These are phyloP conservation scores for Gallinago solitaria DNA, from an alignment of 2,797 vertebrate genomes.

Conservation along the genomic window DNA sequence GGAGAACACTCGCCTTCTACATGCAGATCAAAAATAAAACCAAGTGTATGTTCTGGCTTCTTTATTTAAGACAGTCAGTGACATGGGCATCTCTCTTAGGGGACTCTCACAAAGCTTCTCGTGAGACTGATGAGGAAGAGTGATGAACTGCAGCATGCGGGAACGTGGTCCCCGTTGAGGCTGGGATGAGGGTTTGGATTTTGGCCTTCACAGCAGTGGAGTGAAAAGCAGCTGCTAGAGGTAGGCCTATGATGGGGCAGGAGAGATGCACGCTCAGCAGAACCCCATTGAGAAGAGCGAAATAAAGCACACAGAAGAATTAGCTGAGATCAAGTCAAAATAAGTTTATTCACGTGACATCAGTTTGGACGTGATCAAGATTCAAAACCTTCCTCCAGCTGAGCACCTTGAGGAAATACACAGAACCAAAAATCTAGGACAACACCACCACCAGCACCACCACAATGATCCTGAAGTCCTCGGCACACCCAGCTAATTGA, in stretches of 20 bases:
- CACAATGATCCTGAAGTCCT: not conserved
- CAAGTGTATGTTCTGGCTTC: not conserved
- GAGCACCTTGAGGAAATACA: not conserved
- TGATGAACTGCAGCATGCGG: not conserved
- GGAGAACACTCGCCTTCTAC: not conserved
- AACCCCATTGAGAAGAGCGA: rapidly evolving
- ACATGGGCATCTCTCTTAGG: not conserved
- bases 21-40: not conserved
- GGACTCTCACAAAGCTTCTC: not conserved
- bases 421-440: not conserved
- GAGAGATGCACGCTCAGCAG: not conserved
- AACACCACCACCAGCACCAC: not conserved
- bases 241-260: not conserved
- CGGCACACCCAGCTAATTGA: not conserved
- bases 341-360: conserved; percentile 50
- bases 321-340: not conserved
- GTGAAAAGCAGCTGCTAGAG: not conserved
- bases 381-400: not conserved
- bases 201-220: not conserved
- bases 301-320: not conserved
- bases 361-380: not conserved
- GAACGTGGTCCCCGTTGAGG: not conserved
- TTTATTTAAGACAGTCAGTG: not conserved
- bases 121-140: not conserved
- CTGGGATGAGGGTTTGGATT: not conserved